Evolutionary conservation across 2,113 vertebrate species (phyloP).

Genomic region (Danionella cerebrum): DNA sequence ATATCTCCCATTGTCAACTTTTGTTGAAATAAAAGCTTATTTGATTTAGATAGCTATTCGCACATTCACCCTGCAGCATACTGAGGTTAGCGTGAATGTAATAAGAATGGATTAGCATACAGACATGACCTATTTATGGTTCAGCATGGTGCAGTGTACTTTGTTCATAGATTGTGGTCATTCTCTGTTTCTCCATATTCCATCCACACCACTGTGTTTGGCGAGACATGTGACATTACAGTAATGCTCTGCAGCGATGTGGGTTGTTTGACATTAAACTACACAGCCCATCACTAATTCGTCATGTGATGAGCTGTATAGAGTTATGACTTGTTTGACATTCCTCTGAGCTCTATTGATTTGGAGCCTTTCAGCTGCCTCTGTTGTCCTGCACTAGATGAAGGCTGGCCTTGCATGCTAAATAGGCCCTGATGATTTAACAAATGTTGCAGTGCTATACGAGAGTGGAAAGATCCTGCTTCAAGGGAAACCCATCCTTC

Average conservation of each 20-base stretch:
- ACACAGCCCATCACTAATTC: too few relatives aligned
- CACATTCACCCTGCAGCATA: too few relatives aligned
- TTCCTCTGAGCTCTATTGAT: constrained; percentile 26
- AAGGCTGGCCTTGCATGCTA: constrained; percentile 32
- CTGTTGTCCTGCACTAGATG: constrained; percentile 17
- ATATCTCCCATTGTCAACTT: too few relatives aligned
- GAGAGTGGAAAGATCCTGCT: neutral
- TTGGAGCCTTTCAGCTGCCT: constrained; percentile 1
- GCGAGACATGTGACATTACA: constrained; percentile 3
- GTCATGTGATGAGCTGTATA: too few relatives aligned
- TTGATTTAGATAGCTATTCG: too few relatives aligned
- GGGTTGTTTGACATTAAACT: constrained; percentile 28
- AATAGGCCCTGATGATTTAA: constrained; percentile 37
- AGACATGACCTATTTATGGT: too few relatives aligned
- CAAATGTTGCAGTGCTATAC: constrained; percentile 8
- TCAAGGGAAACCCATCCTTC: neutral
- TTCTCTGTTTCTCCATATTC: neutral
- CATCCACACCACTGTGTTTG: neutral
- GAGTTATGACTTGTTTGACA: constrained; percentile 28
- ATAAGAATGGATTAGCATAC: too few relatives aligned
- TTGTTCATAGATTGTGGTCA: too few relatives aligned
- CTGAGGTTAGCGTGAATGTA: too few relatives aligned
- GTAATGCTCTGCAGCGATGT: constrained; percentile 9
- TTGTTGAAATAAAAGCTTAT: too few relatives aligned
- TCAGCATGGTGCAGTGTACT: too few relatives aligned